Conservation (phyloP, 2,113 vertebrate species). For the Sphaerodactylus townsendi region DNA sequence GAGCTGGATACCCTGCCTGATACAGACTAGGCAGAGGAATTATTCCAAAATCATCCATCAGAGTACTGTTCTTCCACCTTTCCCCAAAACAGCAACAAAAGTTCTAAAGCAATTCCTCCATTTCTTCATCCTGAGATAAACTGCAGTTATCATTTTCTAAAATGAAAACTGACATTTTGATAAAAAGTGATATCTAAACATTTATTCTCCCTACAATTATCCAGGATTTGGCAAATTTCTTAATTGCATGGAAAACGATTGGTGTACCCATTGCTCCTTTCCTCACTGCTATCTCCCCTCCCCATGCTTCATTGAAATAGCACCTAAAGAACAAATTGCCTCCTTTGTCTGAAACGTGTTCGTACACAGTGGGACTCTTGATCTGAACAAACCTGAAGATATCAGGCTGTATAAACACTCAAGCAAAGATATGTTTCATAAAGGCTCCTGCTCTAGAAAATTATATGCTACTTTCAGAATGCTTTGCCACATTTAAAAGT, state of each 20-base stretch:
- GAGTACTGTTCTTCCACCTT: background rate
- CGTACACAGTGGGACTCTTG: constrained; percentile 73
- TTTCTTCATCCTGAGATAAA: constrained; percentile 14
- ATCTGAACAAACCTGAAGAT: constrained; percentile 73
- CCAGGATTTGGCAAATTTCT: constrained; percentile 38
- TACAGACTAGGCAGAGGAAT: background rate
- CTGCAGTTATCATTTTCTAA: background rate
- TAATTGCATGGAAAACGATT: constrained; percentile 19
- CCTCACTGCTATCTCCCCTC: constrained; percentile 21
- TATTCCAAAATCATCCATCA: background rate
- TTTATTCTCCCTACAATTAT: constrained; percentile 38
- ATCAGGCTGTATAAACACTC: constrained; percentile 76
- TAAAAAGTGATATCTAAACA: constrained; percentile 5
- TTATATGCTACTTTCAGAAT: constrained; percentile 74
- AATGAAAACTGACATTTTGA: constrained; percentile 28
- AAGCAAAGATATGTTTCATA: constrained; percentile 67
- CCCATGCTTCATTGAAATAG: constrained; percentile 54
- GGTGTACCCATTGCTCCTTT: background rate
- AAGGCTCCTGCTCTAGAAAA: constrained; percentile 71
- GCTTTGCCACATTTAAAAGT: constrained; percentile 77
- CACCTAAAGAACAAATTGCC: constrained; percentile 71
- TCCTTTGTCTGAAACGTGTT: constrained; percentile 73
- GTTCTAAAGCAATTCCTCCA: background rate
- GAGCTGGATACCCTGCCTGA: too few relatives aligned
- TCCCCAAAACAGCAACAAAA: background rate